Base-by-base conservation (phyloP, 2,797 vertebrate species). In the Podargus strigoides region DNA sequence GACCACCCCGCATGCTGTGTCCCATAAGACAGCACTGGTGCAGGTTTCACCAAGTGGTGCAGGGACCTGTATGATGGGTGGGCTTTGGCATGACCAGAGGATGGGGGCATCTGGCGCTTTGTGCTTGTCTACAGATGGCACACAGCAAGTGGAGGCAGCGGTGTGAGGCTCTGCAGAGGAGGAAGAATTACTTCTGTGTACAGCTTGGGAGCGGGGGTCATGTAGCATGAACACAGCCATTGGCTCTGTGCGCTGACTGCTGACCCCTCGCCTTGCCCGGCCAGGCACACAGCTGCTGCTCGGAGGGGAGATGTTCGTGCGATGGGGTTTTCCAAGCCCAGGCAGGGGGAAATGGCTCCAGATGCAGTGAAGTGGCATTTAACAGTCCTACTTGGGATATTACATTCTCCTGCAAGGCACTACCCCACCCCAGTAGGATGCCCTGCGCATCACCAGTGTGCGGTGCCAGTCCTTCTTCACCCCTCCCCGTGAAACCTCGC, bases 371-470 rank as follows among this genome's bases (percentile, higher is more conserved):
- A 34, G 13, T 30, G 66, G 9, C 11, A 17, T 60, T 49, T 26
- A 34, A 6, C 18, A 21, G 14, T n/a, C 56, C 52, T 63, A 0
- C 41, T 22, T 16, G 3, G 41, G 37, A 3, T 75, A 9, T 14
- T 36, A 4, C 23, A 67, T 59, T 74, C 64, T 32, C 53, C 34
- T 69, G 3, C 26, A 19, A n/a, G 44, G 37, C 28, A 6, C n/a
- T 80, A 34, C 34, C 6, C 18, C 36, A 50, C 7, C 9, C 27
- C 22, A 56, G 19, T 36, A 55, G 39, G 36, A 39, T 55, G 32
- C 32, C 53, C 6, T 55, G 39, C 1, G 2, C 59, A 32, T 66
- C 0, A 0, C 36, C 26, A 19, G 14, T 2, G 0, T 20, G 44
- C 1, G 3, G 42, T 66, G 55, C 50, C 19, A 23, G 4, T 89